Evolutionary conservation across 2,888 invertebrate genomes (phyloP).

Genomic region (Lycaena phlaeas): DNA sequence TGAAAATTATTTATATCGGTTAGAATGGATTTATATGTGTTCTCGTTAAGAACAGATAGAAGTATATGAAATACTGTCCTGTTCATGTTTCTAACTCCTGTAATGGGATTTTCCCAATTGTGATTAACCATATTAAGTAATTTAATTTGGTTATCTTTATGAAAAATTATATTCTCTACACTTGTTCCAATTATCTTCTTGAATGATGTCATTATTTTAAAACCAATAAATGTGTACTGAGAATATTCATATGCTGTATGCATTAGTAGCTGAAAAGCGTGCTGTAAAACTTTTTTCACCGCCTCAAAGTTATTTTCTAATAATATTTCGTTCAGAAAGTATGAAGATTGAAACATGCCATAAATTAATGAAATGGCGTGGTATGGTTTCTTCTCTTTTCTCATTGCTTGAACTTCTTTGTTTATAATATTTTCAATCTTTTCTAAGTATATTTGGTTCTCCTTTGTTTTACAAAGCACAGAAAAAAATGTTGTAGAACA

Average conservation of each 20-base stretch:
- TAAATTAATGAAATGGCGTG: slow-evolving; percentile 47
- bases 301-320: slow-evolving; percentile 15
- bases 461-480: slow-evolving; percentile 30
- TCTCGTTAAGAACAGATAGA: slow-evolving; percentile 30
- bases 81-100: slow-evolving; percentile 69
- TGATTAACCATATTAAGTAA: slow-evolving; percentile 67
- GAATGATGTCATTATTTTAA: slow-evolving; percentile 61
- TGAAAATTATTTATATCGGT: slow-evolving; percentile 56
- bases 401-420: slow-evolving; percentile 20
- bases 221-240: slow-evolving; percentile 62
- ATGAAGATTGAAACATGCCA: slow-evolving; percentile 58
- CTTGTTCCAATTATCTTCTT: slow-evolving; percentile 45
- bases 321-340: slow-evolving; percentile 25
- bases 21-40: slow-evolving; percentile 31
- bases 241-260: slow-evolving; percentile 63
- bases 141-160: slow-evolving; percentile 37
- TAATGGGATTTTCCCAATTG: slow-evolving; percentile 76
- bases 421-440: slow-evolving; percentile 30
- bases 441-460: slow-evolving; percentile 32
- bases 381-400: slow-evolving; percentile 24
- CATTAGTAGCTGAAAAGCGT: slow-evolving; percentile 36
- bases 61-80: slow-evolving; percentile 57
- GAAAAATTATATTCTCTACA: slow-evolving; percentile 35
- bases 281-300: slow-evolving; percentile 27
- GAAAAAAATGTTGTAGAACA: slow-evolving; percentile 56